Evolutionary conservation across 2,888 invertebrate genomes (phyloP), one percentile per base, ranked within the genome.

Genomic region (Meteorus cinctellus): DNA sequence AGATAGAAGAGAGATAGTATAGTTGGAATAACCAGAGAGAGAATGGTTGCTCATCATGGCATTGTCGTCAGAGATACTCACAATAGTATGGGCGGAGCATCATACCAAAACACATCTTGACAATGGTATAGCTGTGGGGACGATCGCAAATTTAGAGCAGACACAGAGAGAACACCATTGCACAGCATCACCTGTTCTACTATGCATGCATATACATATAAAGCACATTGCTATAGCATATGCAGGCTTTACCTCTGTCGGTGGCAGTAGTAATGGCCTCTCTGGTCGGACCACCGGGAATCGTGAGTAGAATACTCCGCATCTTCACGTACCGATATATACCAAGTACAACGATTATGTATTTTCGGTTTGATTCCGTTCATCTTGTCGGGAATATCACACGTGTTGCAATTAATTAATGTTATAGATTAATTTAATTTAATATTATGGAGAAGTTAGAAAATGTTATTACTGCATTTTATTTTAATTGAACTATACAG

Each of bases 41-140:
- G 84, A 85, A 85, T 85, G 78, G 82, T 76, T 72, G 82, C 83
- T 85, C 85, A 84, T 85, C 85, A 85, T 81, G 76, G 80, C 77
- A 85, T 85, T 85, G 85, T 85, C 79, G 79, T 72, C 65, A 19
- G 55, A 24, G 27, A 68, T 59, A 27, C 65, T 70, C 76, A 84
- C 82, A 85, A 84, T 83, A 74, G 81, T 72, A 67, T 78, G 76
- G 76, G 76, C 41, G 62, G 70, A 77, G 75, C 78, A 78, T 79
- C 78, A 77, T 19, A 34, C 80, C 80, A 81, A 83, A 84, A 83
- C 77, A 78, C 77, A 69, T 65, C 19, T 71, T 67, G 75, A 75
- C 75, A 75, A 75, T 72, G 59, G 71, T 55, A 55, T 55, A 24
- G 66, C 27, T 66, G 41, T 55, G 67, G 71, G 71, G 45, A n/a